phyloP scores from a whole-genome alignment of 2,888 invertebrate genomes.

The Pheosia tremula region DNA sequence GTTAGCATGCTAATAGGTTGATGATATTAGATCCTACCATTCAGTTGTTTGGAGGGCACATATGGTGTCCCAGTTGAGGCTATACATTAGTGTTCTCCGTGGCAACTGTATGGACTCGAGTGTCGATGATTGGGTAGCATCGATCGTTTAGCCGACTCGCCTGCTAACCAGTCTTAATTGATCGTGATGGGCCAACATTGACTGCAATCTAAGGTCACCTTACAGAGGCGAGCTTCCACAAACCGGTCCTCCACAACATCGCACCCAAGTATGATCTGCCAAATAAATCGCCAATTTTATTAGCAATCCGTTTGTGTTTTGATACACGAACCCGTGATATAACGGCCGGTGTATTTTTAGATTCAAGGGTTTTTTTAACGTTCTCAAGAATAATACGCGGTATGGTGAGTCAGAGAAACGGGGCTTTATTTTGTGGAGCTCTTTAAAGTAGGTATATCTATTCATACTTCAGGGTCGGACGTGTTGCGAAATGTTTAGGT shows the following conservation, averaged over 20 bases:
- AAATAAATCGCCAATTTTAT: not conserved
- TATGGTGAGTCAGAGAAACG: not conserved
- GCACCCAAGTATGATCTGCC: not conserved
- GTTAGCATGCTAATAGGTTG: too few relatives aligned
- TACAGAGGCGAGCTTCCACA: not conserved
- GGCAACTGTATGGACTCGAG: not conserved
- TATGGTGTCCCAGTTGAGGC: too few relatives aligned
- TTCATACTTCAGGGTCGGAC: not conserved
- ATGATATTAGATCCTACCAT: too few relatives aligned
- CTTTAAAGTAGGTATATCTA: not conserved
- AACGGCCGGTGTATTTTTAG: conserved; percentile 26
- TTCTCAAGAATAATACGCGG: not conserved
- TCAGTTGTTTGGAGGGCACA: too few relatives aligned
- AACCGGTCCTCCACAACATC: not conserved
- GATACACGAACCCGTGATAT: conserved; percentile 38
- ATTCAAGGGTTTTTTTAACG: conserved; percentile 7
- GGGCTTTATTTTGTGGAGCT: not conserved
- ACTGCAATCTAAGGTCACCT: not conserved
- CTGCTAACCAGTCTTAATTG: not conserved
- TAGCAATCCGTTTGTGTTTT: conserved; percentile 19
- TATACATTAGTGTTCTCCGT: not conserved
- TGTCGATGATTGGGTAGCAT: not conserved
- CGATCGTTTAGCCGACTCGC: not conserved
- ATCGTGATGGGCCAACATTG: not conserved
- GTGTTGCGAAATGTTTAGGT: not conserved